Evolutionary conservation across 2,113 vertebrate genomes (phyloP).

Genomic region (Suncus etruscus): DNA sequence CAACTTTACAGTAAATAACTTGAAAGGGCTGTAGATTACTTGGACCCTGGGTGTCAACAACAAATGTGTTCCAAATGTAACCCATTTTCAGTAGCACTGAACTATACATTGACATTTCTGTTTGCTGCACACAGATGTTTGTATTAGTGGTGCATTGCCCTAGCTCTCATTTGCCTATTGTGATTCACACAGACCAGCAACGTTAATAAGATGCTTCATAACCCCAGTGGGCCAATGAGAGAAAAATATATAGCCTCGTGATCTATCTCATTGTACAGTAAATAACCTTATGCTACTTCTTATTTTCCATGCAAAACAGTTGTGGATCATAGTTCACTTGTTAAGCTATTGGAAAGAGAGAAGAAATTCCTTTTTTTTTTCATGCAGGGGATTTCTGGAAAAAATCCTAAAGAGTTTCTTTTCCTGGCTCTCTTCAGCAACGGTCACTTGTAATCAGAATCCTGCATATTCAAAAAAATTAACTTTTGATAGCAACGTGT

Average conservation of each 20-base stretch:
- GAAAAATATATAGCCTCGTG: conserved; percentile 25
- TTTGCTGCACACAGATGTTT: conserved; percentile 36
- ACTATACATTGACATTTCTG: conserved; percentile 71
- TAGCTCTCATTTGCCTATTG: conserved; percentile 70
- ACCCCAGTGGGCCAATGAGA: conserved; percentile 37
- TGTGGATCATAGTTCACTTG: conserved; percentile 2
- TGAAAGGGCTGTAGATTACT: conserved; percentile 67
- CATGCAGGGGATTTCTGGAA: neutral
- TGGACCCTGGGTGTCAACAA: conserved; percentile 47
- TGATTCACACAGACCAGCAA: conserved; percentile 14
- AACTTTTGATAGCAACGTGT: conserved; percentile 19
- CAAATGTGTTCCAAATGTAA: conserved; percentile 78
- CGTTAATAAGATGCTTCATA: conserved; percentile 67
- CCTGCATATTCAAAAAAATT: conserved; percentile 37
- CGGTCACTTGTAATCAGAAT: conserved; percentile 35
- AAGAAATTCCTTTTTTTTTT: neutral
- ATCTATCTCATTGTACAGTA: conserved; percentile 29
- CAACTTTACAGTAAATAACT: conserved; percentile 75
- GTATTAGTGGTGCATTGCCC: conserved; percentile 46
- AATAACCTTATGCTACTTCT: conserved; percentile 16
- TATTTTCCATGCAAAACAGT: conserved; percentile 59
- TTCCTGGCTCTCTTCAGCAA: neutral
- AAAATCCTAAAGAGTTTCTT: conserved; percentile 36
- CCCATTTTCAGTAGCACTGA: conserved; percentile 60
- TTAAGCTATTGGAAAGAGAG: conserved; percentile 23